Percentiles rank a stretch among this genome's conserved stretches.
Conservation (phyloP, 2,888 invertebrate genomes). For the Melinaea marsaeus region DNA sequence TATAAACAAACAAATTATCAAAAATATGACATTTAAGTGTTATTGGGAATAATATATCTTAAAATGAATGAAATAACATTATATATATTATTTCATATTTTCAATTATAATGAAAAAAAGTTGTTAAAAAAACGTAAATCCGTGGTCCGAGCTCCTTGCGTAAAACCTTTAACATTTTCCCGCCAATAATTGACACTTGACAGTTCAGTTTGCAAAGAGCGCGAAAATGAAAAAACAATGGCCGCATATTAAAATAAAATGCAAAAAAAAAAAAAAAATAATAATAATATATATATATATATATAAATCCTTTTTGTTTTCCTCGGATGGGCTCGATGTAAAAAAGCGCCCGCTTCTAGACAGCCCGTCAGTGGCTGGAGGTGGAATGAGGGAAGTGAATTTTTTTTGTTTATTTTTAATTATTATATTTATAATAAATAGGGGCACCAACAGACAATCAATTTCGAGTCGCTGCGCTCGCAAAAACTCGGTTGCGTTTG, state of each 20-base stretch:
- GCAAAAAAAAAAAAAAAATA: constrained; percentile 73
- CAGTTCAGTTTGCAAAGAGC: constrained; percentile 55
- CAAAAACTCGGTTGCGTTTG: too few relatives aligned
- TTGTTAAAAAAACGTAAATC: neutral
- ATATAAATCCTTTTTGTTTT: constrained; percentile 76
- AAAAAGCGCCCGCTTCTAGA: constrained; percentile 77
- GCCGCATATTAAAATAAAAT: constrained; percentile 62
- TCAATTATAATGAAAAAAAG: neutral
- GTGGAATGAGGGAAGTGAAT: constrained; percentile 43
- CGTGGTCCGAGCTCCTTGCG: neutral
- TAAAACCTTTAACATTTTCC: constrained; percentile 32
- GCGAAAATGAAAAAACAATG: constrained; percentile 55
- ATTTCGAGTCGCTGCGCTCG: too few relatives aligned
- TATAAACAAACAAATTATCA: too few relatives aligned
- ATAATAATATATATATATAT: constrained; percentile 42
- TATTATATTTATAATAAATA: neutral
- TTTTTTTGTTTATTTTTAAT: constrained; percentile 21
- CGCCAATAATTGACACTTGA: constrained; percentile 58
- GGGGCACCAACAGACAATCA: too few relatives aligned
- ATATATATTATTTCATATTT: too few relatives aligned
- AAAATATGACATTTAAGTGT: too few relatives aligned
- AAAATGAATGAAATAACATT: too few relatives aligned
- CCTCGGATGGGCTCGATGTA: constrained; percentile 73
- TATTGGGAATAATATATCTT: too few relatives aligned
- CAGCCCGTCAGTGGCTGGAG: constrained; percentile 54